Conservation (phyloP, 1,140 invertebrate species). For the Brachionus asplanchnoidis region DNA sequence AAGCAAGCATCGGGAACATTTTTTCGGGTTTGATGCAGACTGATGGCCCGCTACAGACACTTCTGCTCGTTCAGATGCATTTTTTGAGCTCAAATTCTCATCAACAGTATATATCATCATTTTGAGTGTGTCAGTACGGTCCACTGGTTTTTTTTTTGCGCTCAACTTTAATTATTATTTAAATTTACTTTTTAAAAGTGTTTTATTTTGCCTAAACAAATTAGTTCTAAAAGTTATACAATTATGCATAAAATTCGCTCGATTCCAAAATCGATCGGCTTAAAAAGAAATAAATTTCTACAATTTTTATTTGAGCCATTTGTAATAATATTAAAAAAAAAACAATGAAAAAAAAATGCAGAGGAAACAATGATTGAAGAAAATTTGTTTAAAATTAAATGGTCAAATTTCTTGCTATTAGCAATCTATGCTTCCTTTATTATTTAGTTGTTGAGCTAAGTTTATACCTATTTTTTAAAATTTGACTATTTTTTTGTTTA, state of each 20-base stretch:
- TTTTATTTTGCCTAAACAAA: neutral
- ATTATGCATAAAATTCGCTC: neutral
- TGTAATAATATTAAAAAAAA: neutral
- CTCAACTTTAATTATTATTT: neutral
- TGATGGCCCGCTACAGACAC: neutral
- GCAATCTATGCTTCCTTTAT: neutral
- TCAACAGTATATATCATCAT: slow-evolving; percentile 14
- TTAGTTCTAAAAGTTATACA: neutral
- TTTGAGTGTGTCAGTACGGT: neutral
- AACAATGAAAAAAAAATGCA: neutral
- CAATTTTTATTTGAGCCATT: neutral
- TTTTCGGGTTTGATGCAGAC: neutral
- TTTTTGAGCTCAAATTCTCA: neutral
- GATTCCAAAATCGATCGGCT: neutral
- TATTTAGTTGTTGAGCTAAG: neutral
- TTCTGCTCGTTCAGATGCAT: neutral
- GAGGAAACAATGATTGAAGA: neutral
- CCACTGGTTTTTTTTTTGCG: neutral
- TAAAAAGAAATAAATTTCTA: neutral
- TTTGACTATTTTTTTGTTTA: neutral
- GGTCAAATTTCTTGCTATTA: neutral
- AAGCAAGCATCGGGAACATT: neutral
- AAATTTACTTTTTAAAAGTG: neutral
- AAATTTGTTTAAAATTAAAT: neutral
- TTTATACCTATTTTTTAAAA: neutral